A percentile compares a stretch with the other conserved stretches of the same genome.
These are phyloP conservation scores for Archocentrus centrarchus DNA, from an alignment of 2,113 vertebrate species.

Conservation along the genomic window DNA sequence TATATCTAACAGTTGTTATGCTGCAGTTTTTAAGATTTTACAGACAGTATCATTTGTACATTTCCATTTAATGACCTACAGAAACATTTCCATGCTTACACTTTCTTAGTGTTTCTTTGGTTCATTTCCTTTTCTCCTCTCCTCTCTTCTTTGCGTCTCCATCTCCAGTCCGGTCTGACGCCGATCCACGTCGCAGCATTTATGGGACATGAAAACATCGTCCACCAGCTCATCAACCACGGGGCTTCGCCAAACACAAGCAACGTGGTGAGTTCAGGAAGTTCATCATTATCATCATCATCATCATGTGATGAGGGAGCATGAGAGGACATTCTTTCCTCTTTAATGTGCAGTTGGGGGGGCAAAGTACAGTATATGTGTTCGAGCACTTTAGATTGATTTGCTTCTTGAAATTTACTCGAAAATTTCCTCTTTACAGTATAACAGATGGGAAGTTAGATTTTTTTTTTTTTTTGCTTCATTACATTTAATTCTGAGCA, in stretches of 20 bases:
- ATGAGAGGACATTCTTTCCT: not conserved
- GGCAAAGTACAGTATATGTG: not conserved
- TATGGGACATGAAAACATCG: conserved; percentile 99
- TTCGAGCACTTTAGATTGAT: not conserved
- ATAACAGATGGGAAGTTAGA: accelerated
- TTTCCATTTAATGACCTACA: not conserved
- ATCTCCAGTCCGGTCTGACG: conserved; percentile 91
- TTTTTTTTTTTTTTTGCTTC: not conserved
- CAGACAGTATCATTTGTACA: not conserved
- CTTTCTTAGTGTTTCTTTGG: not conserved
- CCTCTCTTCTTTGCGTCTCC: not conserved
- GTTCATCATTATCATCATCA: not conserved
- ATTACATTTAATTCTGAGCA: not conserved
- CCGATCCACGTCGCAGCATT: conserved; percentile 99
- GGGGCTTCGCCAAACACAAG: conserved; percentile 95
- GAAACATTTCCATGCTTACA: not conserved
- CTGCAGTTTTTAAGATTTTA: not conserved
- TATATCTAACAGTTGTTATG: not conserved
- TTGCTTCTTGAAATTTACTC: too few relatives aligned
- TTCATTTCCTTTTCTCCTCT: not conserved
- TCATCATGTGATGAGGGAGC: not conserved
- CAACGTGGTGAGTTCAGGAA: conserved; percentile 90
- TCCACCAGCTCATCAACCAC: conserved; percentile 94
- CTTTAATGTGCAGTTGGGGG: not conserved
- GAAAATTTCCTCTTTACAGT: not conserved